These are phyloP conservation scores for Drosophila niveifrons DNA, from an alignment of 2,888 invertebrate genomes.

Conservation along the genomic window DNA sequence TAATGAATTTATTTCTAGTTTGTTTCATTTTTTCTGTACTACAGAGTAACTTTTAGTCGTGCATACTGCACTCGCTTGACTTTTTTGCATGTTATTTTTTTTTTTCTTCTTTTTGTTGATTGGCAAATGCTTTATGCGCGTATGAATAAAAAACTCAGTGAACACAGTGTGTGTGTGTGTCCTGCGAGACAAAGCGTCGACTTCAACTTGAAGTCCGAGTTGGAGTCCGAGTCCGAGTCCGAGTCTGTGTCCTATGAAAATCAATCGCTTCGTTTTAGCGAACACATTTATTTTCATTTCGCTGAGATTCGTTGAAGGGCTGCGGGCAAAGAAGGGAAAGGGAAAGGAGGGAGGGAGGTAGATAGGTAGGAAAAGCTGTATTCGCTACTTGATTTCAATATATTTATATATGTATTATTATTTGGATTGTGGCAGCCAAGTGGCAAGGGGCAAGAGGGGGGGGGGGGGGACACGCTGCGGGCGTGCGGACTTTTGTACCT, in stretches of 20 bases:
- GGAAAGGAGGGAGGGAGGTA: not conserved
- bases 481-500: constrained; percentile 66
- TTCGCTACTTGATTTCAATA: constrained; percentile 69
- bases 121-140: constrained; percentile 44
- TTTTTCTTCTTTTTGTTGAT: constrained; percentile 10
- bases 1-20: no score
- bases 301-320: constrained; percentile 63
- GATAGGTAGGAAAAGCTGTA: constrained; percentile 9
- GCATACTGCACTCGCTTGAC: not conserved
- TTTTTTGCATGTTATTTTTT: constrained; percentile 5
- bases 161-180: constrained; percentile 7
- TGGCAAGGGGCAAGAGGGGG: not conserved
- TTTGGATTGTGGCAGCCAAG: constrained; percentile 61
- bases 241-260: constrained; percentile 66
- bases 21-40: no score
- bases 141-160: constrained; percentile 66
- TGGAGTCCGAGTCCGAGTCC: not conserved
- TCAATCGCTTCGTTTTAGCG: constrained; percentile 84
- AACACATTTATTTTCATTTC: constrained; percentile 84
- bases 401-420: constrained; percentile 54
- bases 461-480: constrained; percentile 41
- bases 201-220: not conserved
- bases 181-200: constrained; percentile 27
- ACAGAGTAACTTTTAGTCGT: not conserved
- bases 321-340: not conserved